Evolutionary conservation across 2,113 vertebrate genomes (phyloP).

Genomic region (Tursiops truncatus): DNA sequence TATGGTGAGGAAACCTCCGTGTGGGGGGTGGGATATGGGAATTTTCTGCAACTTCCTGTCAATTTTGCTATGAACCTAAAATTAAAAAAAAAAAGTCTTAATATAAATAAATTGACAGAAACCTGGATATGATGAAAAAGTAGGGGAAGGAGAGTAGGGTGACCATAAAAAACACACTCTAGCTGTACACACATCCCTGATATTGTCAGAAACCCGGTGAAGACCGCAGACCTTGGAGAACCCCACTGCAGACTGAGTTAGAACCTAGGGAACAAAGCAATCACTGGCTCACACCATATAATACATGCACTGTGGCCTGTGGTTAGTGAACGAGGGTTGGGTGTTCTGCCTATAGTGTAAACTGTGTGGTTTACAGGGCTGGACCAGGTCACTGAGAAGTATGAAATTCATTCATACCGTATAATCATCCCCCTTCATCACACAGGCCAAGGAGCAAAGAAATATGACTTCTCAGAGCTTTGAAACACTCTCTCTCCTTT

Average conservation of each 20-base stretch:
- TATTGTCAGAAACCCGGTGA: not conserved
- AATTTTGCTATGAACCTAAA: not conserved
- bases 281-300: not conserved
- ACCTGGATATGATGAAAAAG: not conserved
- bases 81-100: not conserved
- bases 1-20: not conserved
- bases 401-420: not conserved
- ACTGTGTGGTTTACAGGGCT: not conserved
- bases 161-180: rapidly evolving
- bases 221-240: rapidly evolving
- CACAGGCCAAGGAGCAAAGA: not conserved
- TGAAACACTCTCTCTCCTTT: not conserved
- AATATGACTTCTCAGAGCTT: not conserved
- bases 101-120: not conserved
- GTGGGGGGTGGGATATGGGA: no score
- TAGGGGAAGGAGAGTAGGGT: not conserved
- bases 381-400: not conserved
- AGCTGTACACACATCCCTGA: not conserved
- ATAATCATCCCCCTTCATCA: not conserved
- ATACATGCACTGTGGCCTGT: rapidly evolving
- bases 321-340: not conserved
- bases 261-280: not conserved
- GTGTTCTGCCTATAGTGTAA: not conserved
- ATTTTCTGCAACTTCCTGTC: not conserved
- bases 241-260: rapidly evolving